Base-by-base conservation (phyloP, 1,140 invertebrate species). In the Diorhabda carinulata region DNA sequence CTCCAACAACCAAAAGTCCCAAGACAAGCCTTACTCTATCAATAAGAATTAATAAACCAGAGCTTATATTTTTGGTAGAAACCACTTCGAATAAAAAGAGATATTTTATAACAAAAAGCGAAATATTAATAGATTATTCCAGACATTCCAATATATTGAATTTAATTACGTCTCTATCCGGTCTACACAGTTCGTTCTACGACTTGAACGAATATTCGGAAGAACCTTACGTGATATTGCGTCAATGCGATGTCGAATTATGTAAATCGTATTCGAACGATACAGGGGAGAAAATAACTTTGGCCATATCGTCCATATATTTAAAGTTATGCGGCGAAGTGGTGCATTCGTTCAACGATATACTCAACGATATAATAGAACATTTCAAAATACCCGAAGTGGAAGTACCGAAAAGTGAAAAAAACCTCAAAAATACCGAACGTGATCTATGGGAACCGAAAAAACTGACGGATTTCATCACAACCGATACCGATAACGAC, bases 11-110 rank as follows among this genome's bases (percentile, higher is more conserved):
- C 43, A 72, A 71, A 74, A 66, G 57, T 43, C 81, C 78, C 68
- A 83, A 75, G 4, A 70, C 71, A 77, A 88, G 88, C 58, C 77
- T 90, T 59, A 88, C 89, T 2, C 79, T 92, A 71, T 91, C 90
- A 2, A 79, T 91, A 8, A 86, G 90, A 75, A 85, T 92, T 69
- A 87, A 91, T 57, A 88, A 91, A 73, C 92, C 92, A 8, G 92
- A 94, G 79, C 84, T 95, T 43, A 89, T 94, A 78, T 83, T 94
- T 61, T 90, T 91, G 75, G 89, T 89, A 8, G 89, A 90, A 75
- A 83, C 88, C 4, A 87, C 85, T 43, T 86, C 87, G 10, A 84
- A 84, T n/a, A 87, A 88, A 68, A 88, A 89, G n/a, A 86, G 90
- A 72, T 88, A 91, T 25, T 83, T 94, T 57, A 84, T 94, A 4